Percentiles rank a stretch among this genome's conserved stretches.
phyloP scores from a whole-genome alignment of 1,140 invertebrate species.

The Liolophura sinensis region DNA sequence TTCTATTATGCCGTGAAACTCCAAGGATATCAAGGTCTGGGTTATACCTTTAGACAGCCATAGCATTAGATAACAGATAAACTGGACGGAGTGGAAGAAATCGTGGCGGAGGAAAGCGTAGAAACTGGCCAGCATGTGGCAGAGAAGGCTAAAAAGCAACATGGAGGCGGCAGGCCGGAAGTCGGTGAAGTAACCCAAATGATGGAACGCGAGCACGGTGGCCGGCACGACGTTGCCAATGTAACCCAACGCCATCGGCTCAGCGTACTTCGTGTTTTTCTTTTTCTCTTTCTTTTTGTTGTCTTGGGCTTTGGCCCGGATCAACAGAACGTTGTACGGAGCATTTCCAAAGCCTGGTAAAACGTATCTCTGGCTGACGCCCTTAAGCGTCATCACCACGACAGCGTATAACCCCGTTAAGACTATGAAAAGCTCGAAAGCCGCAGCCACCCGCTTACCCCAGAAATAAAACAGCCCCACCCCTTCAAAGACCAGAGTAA shows the following conservation, averaged over 20 bases:
- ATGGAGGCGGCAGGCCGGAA: constrained; percentile 33
- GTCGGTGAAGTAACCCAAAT: constrained; percentile 37
- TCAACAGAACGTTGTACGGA: constrained; percentile 34
- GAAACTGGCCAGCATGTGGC: constrained; percentile 35
- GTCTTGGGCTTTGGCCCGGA: constrained; percentile 21
- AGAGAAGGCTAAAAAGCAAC: constrained; percentile 28
- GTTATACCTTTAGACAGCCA: constrained; percentile 26
- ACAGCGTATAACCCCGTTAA: constrained; percentile 39
- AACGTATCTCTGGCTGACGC: constrained; percentile 42
- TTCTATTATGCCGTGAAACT: constrained; percentile 11
- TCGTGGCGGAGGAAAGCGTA: constrained; percentile 42
- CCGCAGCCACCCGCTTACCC: constrained; percentile 37
- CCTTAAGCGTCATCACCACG: constrained; percentile 43
- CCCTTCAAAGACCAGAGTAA: constrained; percentile 38
- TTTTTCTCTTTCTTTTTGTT: constrained; percentile 32
- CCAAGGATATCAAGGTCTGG: constrained; percentile 23
- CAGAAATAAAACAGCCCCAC: constrained; percentile 35
- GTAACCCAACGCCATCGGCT: constrained; percentile 46
- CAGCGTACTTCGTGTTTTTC: constrained; percentile 43
- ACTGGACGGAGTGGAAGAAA: constrained; percentile 35
- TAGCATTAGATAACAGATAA: constrained; percentile 33
- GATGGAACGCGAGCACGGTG: constrained; percentile 31
- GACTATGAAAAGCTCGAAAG: constrained; percentile 42
- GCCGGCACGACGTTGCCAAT: constrained; percentile 39
- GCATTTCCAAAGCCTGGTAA: constrained; percentile 47